Evolutionary conservation across 1,140 invertebrate species (phyloP), one percentile per base, ranked within the genome.

Genomic region (Cotesia chilonis): DNA sequence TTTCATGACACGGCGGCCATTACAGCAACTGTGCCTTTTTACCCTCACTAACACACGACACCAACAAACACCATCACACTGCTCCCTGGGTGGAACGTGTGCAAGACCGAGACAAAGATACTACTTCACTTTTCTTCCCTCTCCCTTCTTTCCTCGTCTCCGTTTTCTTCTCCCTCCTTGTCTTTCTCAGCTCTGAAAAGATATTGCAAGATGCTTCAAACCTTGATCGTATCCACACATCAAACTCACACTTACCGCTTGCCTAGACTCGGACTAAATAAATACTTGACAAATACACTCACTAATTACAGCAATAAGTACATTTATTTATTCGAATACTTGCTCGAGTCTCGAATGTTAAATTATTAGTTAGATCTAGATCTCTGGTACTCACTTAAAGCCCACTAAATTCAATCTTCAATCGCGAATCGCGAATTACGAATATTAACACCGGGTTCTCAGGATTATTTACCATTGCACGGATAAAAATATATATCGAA

Each of bases 1-100:
- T 92, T 84, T 85, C 84, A 87, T 84, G 90, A 91, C 90, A 91
- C 90, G 90, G 89, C 90, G 89, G 90, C 91, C 91, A 91, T 92
- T 91, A 91, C 90, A 90, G 88, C 87, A 89, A 88, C 87, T 89
- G 86, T 77, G 72, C 75, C 75, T 76, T 74, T 75, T 76, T 78
- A 78, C 78, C 77, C 74, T 74, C 71, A 47, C 41, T 47, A 3
- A 47, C 41, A 47, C 6, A 47, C 41, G 41, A 47, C 41, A 47
- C 41, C 41, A 47, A 47, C 41, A 47, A 47, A 47, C 41, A 47
- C 41, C 41, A 47, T 47, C 41, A 47, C 41, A 47, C 41, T 47
- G 10, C 41, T 47, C 41, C 10, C 41, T 9, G 41, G 6, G 41
- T 47, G 41, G 6, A 9, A 10, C 10, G 5, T 6, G 10, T 47